Base-by-base conservation (phyloP, 2,888 invertebrate genomes). In the Vannuccia rotundouncinata region DNA sequence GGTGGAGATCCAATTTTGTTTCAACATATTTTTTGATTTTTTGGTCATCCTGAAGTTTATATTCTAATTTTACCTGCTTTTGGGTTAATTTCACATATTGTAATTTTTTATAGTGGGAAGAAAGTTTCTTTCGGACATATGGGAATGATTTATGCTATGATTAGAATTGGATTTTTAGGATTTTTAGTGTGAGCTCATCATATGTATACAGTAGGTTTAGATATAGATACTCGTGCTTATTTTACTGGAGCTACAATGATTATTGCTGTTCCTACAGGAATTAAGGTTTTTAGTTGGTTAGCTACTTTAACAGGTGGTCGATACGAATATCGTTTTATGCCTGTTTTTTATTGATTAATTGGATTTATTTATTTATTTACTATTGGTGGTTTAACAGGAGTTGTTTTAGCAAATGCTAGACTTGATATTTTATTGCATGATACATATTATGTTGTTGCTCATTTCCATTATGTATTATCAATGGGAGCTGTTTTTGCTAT, bases 11-110 rank as follows among this genome's bases (percentile, higher is more conserved):
- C 93, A 0, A 91, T 93, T 89, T 84, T 93, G 84, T 93, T 92
- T 79, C 92, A 93, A 91, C 93, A 93, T 87, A 89, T 93, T 90
- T 93, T 94, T 89, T 93, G 93, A 91, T 93, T 93, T 89, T 94
- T 94, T 91, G 93, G 93, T 0, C 93, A 93, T 80, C 93, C 93
- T 13, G 93, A 93, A 91, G 93, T 93, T 82, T 94, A 93, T 89
- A 93, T 93, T 92, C 89, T 93, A 90, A 93, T 93, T 91, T 86
- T 93, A 84, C 93, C 93, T 0, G 93, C 92, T 88, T 93, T 93
- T 90, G 93, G 93, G 0, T 91, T 93, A 90, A 91, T 93, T 87
- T 93, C 92, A 0, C 92, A 93, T 86, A 92, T 92, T 89, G 91
- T 93, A 88, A 90, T 90, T 0, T 91, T 91, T 22, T 82, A 83